phyloP scores from a whole-genome alignment of 2,797 vertebrate genomes.

The Scolopax bukidnonensis region DNA sequence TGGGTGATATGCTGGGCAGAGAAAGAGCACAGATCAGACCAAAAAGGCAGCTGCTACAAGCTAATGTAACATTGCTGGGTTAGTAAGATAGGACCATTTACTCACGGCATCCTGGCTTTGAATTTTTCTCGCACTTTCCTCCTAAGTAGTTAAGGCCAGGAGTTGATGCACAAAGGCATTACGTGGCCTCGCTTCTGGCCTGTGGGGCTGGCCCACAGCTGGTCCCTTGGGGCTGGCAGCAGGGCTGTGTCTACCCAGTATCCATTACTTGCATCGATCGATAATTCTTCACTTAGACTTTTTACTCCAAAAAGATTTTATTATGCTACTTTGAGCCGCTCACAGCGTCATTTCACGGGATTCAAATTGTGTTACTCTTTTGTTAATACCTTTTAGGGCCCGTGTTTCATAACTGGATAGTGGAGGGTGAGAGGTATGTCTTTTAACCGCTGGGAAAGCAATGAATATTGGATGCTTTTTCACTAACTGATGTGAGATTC shows the following conservation, averaged over 20 bases:
- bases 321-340: background rate
- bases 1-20: background rate
- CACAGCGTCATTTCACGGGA: background rate
- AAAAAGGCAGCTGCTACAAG: background rate
- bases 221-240: background rate
- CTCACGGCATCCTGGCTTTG: background rate
- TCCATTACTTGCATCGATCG: background rate
- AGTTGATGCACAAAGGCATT: background rate
- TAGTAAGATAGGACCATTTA: background rate
- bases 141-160: background rate
- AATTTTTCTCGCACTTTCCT: background rate
- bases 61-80: background rate
- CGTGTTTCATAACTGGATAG: background rate
- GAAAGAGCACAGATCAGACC: background rate
- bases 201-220: background rate
- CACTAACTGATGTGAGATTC: background rate
- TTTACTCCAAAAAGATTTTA: background rate
- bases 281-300: background rate
- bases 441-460: background rate
- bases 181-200: rapidly evolving
- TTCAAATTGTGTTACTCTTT: slow-evolving; percentile 4
- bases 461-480: background rate
- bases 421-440: background rate
- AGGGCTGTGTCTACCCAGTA: background rate
- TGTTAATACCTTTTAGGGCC: background rate